These are phyloP conservation scores for Acrobasis repandana DNA, from an alignment of 2,888 invertebrate genomes.

Conservation along the genomic window DNA sequence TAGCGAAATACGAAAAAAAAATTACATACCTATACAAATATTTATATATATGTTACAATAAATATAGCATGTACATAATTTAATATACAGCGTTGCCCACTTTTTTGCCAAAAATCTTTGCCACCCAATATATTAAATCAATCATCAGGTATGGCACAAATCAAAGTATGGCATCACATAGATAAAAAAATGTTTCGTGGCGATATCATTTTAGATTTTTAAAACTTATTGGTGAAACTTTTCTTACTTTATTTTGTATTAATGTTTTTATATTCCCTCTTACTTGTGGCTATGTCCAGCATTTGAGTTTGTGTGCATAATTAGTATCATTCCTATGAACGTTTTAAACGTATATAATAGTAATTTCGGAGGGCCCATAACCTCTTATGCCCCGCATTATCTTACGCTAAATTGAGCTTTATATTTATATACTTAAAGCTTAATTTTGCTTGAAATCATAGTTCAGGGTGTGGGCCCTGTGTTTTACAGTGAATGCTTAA, in stretches of 20 bases:
- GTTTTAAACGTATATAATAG: neutral
- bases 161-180: neutral
- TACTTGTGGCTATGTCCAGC: neutral
- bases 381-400: neutral
- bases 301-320: neutral
- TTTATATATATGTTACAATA: conserved; percentile 4
- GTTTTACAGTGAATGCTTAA: neutral
- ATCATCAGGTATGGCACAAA: neutral
- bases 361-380: neutral
- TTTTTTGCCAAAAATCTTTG: neutral
- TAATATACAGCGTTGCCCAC: neutral
- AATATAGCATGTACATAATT: neutral
- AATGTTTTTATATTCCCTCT: neutral
- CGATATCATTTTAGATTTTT: neutral
- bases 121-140: neutral
- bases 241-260: neutral
- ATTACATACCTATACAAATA: too few relatives aligned
- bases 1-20: too few relatives aligned
- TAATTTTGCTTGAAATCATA: neutral
- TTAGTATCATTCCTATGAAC: neutral
- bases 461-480: neutral
- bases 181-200: too few relatives aligned
- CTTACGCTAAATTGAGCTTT: neutral
- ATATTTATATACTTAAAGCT: neutral
- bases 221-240: neutral